A percentile compares a stretch with the other conserved stretches of the same genome.
Evolutionary conservation across 1,140 invertebrate genomes (phyloP).

Genomic region (Heterodera schachtii): DNA sequence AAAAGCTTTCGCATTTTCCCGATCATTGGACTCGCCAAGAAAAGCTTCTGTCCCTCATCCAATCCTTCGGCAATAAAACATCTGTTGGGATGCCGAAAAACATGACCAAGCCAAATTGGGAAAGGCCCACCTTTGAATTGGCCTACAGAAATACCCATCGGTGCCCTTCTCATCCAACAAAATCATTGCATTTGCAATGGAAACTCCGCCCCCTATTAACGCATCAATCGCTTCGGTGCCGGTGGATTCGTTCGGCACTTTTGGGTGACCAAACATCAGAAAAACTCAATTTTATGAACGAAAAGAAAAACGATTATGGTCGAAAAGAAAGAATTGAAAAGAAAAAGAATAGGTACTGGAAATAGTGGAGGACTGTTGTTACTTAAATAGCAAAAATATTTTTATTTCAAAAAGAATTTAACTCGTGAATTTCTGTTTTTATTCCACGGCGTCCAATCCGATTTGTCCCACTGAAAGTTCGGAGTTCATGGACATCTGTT

Average conservation of each 20-base stretch:
- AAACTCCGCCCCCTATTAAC: background rate
- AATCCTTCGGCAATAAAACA: slow-evolving; percentile 8
- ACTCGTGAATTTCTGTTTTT: no score
- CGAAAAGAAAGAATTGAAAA: background rate
- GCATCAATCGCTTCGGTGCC: slow-evolving; percentile 7
- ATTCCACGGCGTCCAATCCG: background rate
- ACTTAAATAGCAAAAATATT: no score
- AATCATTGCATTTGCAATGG: background rate
- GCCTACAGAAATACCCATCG: background rate
- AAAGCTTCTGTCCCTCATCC: background rate
- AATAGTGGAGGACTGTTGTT: no score
- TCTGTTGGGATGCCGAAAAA: background rate
- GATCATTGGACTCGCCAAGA: background rate
- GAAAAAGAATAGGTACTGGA: background rate
- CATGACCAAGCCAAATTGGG: no score
- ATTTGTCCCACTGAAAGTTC: background rate
- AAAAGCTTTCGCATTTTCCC: background rate
- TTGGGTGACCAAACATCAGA: background rate
- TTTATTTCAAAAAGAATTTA: no score
- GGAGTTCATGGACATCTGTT: background rate
- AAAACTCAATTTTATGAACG: background rate
- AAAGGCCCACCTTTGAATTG: background rate
- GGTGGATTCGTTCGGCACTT: background rate
- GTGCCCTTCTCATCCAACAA: slow-evolving; percentile 10
- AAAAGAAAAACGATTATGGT: background rate